A percentile compares a stretch with the other conserved stretches of the same genome.
phyloP scores from a whole-genome alignment of 2,113 vertebrate genomes.

The Hemibagrus wyckioides region DNA sequence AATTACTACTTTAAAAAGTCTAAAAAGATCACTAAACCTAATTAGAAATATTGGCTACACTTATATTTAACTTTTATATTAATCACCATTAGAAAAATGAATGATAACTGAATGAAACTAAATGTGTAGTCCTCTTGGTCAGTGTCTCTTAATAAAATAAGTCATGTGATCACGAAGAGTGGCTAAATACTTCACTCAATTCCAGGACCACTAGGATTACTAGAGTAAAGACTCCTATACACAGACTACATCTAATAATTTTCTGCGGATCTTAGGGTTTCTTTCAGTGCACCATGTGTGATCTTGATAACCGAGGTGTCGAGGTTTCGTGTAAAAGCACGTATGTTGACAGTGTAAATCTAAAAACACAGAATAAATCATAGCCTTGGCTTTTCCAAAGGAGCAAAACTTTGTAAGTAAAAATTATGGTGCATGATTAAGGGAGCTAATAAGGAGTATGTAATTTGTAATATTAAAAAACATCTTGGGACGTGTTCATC shows the following conservation, averaged over 20 bases:
- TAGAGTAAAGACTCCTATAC: slow-evolving; percentile 1
- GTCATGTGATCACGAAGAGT: not conserved
- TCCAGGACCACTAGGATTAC: not conserved
- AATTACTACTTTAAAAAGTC: no score
- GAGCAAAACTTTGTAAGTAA: not conserved
- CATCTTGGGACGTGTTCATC: no score
- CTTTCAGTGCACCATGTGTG: not conserved
- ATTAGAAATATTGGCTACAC: not conserved
- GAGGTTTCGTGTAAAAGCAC: not conserved
- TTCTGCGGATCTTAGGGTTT: not conserved
- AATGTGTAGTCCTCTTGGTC: not conserved
- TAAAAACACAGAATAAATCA: not conserved
- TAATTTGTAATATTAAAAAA: slow-evolving; percentile 3
- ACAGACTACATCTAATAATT: slow-evolving; percentile 34
- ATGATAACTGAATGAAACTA: not conserved
- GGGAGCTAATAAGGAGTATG: not conserved
- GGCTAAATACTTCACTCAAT: not conserved
- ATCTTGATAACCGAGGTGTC: not conserved
- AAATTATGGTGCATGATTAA: not conserved
- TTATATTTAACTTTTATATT: not conserved
- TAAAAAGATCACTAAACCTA: not conserved
- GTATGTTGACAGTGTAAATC: not conserved
- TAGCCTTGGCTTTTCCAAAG: not conserved
- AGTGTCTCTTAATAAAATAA: not conserved
- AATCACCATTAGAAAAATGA: not conserved